phyloP scores from a whole-genome alignment of 1,140 invertebrate species.

The Papilio aristodemus region DNA sequence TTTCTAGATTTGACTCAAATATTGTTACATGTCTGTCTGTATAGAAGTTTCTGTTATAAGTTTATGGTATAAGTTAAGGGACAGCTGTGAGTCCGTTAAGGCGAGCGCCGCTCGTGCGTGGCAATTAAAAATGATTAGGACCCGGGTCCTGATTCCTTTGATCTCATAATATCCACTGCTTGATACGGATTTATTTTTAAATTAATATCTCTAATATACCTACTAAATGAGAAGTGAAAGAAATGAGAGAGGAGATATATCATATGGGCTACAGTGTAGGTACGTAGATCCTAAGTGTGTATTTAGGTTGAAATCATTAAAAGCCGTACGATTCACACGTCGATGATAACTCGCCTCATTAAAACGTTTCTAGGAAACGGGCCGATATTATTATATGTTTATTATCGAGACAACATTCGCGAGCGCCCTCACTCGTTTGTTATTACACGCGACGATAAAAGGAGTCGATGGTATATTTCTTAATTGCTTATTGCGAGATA shows the following conservation, averaged over 20 bases:
- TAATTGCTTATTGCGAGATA: constrained; percentile 77
- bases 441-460: constrained; percentile 59
- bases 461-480: constrained; percentile 62
- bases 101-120: constrained; percentile 44
- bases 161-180: constrained; percentile 39
- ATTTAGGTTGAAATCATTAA: constrained; percentile 34
- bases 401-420: constrained; percentile 53
- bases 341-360: constrained; percentile 36
- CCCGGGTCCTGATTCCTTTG: constrained; percentile 44
- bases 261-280: not conserved
- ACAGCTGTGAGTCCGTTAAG: constrained; percentile 60
- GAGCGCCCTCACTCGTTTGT: constrained; percentile 53
- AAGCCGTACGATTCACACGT: constrained; percentile 36
- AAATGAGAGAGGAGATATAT: not conserved
- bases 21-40: no score
- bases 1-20: no score
- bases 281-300: not conserved
- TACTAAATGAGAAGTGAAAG: no score
- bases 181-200: constrained; percentile 19
- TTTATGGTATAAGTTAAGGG: constrained; percentile 14
- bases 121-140: constrained; percentile 66
- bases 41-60: no score
- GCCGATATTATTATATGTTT: constrained; percentile 41
- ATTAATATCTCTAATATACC: not conserved
- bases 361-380: constrained; percentile 54